Evolutionary conservation across 2,113 vertebrate genomes (phyloP).

Genomic region (Hylia prasina): DNA sequence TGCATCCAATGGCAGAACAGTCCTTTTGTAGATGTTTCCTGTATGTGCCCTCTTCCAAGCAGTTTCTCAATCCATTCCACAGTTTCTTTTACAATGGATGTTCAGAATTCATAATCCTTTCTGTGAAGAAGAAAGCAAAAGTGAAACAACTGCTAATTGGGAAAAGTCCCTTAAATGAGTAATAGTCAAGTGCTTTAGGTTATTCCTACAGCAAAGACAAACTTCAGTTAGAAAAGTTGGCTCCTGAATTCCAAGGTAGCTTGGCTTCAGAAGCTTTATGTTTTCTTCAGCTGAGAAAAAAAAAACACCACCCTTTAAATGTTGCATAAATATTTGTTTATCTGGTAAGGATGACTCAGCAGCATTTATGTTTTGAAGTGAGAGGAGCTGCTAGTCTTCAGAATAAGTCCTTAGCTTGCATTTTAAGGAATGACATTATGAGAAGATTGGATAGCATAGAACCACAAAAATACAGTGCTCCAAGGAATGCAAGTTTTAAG

Average conservation of each 20-base stretch:
- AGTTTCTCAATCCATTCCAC: not conserved
- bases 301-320: no score
- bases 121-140: not conserved
- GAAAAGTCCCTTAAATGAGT: not conserved
- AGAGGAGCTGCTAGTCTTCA: not conserved
- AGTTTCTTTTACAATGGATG: not conserved
- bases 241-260: not conserved
- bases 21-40: not conserved
- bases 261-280: not conserved
- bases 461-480: not conserved
- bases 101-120: not conserved
- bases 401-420: not conserved
- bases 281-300: not conserved
- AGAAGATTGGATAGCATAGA: not conserved
- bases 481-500: not conserved
- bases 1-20: not conserved
- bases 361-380: not conserved
- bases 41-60: not conserved
- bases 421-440: not conserved
- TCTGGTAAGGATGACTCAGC: slow-evolving; percentile 49
- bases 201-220: not conserved
- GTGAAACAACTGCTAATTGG: not conserved
- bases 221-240: not conserved
- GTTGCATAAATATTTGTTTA: not conserved
- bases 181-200: not conserved